These are phyloP conservation scores for Caenorhabditis sp. DNA, from an alignment of 2,888 invertebrate genomes.

Conservation along the genomic window DNA sequence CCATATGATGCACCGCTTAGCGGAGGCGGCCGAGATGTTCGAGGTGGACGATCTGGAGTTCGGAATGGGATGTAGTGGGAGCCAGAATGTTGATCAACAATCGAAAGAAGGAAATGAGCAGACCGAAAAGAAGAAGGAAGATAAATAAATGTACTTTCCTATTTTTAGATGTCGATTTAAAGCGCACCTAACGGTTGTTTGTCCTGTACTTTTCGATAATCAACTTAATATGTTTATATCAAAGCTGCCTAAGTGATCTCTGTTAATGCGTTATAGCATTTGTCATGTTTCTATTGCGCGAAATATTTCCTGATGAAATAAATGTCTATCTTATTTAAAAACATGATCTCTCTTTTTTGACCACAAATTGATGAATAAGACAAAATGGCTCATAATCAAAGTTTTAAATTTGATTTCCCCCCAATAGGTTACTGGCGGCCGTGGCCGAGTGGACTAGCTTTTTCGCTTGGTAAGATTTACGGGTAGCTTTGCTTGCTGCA, in stretches of 20 bases:
- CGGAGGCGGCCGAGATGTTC: background rate
- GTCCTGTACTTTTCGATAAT: too few relatives aligned
- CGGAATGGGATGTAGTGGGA: background rate
- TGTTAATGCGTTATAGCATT: too few relatives aligned
- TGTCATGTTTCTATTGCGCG: too few relatives aligned
- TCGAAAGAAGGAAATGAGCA: background rate
- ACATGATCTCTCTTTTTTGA: too few relatives aligned
- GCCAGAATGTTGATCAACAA: background rate
- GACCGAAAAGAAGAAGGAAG: background rate
- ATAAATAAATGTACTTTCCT: too few relatives aligned
- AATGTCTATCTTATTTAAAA: too few relatives aligned
- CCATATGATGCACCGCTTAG: background rate
- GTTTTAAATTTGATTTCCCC: slow-evolving; percentile 3
- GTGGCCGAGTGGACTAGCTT: slow-evolving; percentile 32
- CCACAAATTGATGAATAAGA: background rate
- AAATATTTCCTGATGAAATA: too few relatives aligned
- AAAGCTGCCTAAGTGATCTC: too few relatives aligned
- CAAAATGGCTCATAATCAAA: too few relatives aligned
- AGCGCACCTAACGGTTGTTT: too few relatives aligned
- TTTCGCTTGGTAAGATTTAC: slow-evolving; percentile 29
- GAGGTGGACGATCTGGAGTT: background rate
- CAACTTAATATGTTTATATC: too few relatives aligned
- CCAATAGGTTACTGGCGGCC: slow-evolving; percentile 5
- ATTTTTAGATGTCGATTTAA: too few relatives aligned
- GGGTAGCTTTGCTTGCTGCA: background rate